A percentile compares a stretch with the other conserved stretches of the same genome.
phyloP scores from a whole-genome alignment of 2,113 vertebrate genomes.

The Rattus norvegicus region GRCr8 NC_086036.1:8821001-8821500 shows the following conservation, averaged over 20 bases:
- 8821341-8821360: neutral
- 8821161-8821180: neutral
- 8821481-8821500: neutral
- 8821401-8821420: neutral
- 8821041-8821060: neutral
- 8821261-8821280: neutral
- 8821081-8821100: accelerated
- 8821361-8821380: neutral
- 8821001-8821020: neutral
- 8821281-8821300: neutral
- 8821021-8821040: neutral
- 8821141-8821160: neutral
- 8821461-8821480: neutral
- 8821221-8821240: neutral
- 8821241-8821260: neutral
- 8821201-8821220: neutral
- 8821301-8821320: neutral
- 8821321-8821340: neutral
- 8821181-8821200: neutral
- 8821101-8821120: neutral
- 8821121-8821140: neutral
- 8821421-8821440: too few relatives aligned
- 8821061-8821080: neutral
- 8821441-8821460: neutral
- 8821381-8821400: neutral